Conservation (phyloP, 1,140 invertebrate genomes). For the Chionoecetes opilio region DNA sequence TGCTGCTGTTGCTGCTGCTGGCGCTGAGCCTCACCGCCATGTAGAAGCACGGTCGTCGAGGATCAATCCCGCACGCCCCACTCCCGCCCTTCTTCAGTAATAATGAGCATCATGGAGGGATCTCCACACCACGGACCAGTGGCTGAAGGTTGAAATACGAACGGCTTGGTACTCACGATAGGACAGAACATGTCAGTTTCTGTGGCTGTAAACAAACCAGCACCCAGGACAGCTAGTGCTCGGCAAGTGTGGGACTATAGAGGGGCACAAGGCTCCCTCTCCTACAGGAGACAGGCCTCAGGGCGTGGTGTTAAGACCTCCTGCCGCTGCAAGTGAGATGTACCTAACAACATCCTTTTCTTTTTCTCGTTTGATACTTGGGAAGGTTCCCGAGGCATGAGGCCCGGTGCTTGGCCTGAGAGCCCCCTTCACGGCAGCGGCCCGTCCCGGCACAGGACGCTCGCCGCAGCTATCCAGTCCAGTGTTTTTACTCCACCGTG, state of each 20-base stretch:
- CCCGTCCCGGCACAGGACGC: neutral
- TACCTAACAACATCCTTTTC: neutral
- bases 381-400: constrained; percentile 14
- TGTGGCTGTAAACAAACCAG: neutral
- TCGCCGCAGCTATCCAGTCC: constrained; percentile 32
- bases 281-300: neutral
- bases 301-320: neutral
- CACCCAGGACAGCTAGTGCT: neutral
- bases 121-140: neutral
- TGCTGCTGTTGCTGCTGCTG: constrained; percentile 31
- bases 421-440: neutral
- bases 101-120: neutral
- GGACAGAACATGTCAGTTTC: neutral
- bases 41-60: neutral
- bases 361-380: constrained; percentile 13
- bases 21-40: neutral
- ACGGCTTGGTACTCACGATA: too few relatives aligned
- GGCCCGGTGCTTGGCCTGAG: constrained; percentile 17
- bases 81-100: neutral
- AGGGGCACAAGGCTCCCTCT: neutral
- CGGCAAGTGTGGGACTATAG: neutral
- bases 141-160: neutral
- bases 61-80: neutral
- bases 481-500: constrained; percentile 24
- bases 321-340: constrained; percentile 13